Evolutionary conservation across 2,888 invertebrate genomes (phyloP).

Genomic region (Tetanocera ferruginea): DNA sequence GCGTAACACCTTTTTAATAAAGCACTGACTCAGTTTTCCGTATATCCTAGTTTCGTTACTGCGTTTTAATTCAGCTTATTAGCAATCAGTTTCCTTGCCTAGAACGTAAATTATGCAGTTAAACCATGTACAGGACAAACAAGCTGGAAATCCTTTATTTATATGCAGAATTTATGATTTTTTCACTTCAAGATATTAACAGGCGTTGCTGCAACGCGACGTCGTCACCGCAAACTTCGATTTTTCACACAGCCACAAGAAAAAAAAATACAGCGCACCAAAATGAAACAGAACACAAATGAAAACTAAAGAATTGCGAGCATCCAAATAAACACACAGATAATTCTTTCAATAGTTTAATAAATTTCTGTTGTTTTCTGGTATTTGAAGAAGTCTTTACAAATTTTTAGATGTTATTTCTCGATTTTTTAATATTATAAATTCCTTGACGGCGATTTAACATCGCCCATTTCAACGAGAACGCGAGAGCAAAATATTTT

Average conservation of each 20-base stretch:
- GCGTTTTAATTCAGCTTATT: no score
- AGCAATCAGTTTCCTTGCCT: no score
- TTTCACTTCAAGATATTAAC: slow-evolving; percentile 11
- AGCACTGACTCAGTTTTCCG: slow-evolving; percentile 5
- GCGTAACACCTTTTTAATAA: neutral
- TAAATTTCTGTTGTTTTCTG: neutral
- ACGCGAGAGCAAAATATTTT: slow-evolving; percentile 40
- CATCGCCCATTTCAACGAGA: slow-evolving; percentile 44
- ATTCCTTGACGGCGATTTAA: slow-evolving; percentile 37
- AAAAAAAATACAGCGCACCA: slow-evolving; percentile 25
- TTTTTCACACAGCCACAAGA: slow-evolving; percentile 41
- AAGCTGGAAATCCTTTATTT: neutral
- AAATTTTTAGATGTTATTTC: neutral
- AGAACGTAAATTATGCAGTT: neutral
- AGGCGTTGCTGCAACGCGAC: slow-evolving; percentile 24
- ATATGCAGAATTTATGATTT: neutral
- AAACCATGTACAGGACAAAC: neutral
- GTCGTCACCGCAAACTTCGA: slow-evolving; percentile 43
- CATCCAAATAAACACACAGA: slow-evolving; percentile 9
- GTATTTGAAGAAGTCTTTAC: neutral
- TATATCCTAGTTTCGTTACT: neutral
- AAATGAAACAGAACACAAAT: slow-evolving; percentile 28
- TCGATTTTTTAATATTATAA: slow-evolving; percentile 9
- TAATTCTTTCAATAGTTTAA: neutral
- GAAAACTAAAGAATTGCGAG: slow-evolving; percentile 23